These are phyloP conservation scores for Orchesellides sinensis DNA, from an alignment of 2,888 invertebrate genomes.

Conservation along the genomic window DNA sequence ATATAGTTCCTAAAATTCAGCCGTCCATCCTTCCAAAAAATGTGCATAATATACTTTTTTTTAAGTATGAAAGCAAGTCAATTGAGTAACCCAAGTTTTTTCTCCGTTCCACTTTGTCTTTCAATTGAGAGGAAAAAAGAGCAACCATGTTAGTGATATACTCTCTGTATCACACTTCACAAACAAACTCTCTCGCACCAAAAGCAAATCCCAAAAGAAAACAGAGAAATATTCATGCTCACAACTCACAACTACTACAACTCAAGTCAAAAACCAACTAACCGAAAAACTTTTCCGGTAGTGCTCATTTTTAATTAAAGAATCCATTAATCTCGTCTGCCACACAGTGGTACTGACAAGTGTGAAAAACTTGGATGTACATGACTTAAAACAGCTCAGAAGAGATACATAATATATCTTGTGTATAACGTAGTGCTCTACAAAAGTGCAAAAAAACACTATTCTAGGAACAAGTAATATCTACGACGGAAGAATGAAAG, in stretches of 20 bases:
- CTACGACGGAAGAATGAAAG: no score
- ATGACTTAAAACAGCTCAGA: no score
- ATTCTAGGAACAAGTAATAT: no score
- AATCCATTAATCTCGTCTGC: conserved; percentile 45
- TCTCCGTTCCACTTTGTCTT: not conserved
- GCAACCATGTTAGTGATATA: not conserved
- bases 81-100: not conserved
- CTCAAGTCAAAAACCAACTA: not conserved
- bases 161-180: not conserved
- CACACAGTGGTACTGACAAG: conserved; percentile 30
- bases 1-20: not conserved
- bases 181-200: not conserved
- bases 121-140: conserved; percentile 19
- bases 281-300: not conserved
- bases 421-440: no score
- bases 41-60: conserved; percentile 8
- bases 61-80: no score
- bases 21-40: conserved; percentile 11
- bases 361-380: conserved; percentile 27
- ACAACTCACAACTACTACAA: not conserved
- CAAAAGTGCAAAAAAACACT: no score
- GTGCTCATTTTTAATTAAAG: conserved; percentile 52
- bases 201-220: conserved; percentile 14
- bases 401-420: no score
- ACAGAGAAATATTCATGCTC: not conserved